A percentile compares a stretch with the other conserved stretches of the same genome.
phyloP scores from a whole-genome alignment of 2,888 invertebrate species.

The Brachyptera putata region DNA sequence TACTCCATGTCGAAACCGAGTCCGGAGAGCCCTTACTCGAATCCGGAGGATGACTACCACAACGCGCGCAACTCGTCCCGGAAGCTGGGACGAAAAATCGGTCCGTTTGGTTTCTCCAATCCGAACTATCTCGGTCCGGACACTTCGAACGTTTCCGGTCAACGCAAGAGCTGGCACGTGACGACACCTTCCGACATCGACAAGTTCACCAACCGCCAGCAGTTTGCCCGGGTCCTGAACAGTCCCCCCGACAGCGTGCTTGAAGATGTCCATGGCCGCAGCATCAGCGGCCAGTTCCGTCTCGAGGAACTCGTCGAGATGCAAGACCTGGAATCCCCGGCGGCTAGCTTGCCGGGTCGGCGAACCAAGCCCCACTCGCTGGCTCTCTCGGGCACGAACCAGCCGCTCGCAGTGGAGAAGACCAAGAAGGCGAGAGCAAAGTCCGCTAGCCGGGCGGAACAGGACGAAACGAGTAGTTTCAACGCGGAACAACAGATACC shows the following conservation, averaged over 20 bases:
- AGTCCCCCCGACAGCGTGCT: slow-evolving; percentile 63
- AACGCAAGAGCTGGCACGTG: slow-evolving; percentile 31
- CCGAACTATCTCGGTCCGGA: slow-evolving; percentile 71
- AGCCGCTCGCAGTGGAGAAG: slow-evolving; percentile 33
- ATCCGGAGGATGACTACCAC: slow-evolving; percentile 11
- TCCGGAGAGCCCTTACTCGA: slow-evolving; percentile 23
- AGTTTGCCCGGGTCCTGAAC: slow-evolving; percentile 49
- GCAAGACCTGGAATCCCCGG: slow-evolving; percentile 33
- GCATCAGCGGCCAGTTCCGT: slow-evolving; percentile 37
- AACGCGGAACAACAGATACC: slow-evolving; percentile 39
- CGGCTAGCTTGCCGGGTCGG: background rate
- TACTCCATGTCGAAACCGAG: slow-evolving; percentile 36
- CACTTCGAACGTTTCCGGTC: slow-evolving; percentile 39
- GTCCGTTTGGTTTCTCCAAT: slow-evolving; percentile 66
- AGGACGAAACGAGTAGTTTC: background rate
- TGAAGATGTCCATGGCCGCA: slow-evolving; percentile 48
- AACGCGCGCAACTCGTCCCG: background rate
- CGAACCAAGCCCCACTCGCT: slow-evolving; percentile 27
- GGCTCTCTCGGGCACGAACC: slow-evolving; percentile 44
- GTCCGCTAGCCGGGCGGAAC: slow-evolving; percentile 53
- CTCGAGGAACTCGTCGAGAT: slow-evolving; percentile 41
- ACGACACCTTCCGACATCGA: slow-evolving; percentile 24
- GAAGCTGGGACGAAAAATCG: slow-evolving; percentile 40
- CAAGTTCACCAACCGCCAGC: slow-evolving; percentile 39
- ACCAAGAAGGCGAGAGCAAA: slow-evolving; percentile 48